Conservation (phyloP, 2,888 invertebrate genomes). For the Drosophila leonis region DNA sequence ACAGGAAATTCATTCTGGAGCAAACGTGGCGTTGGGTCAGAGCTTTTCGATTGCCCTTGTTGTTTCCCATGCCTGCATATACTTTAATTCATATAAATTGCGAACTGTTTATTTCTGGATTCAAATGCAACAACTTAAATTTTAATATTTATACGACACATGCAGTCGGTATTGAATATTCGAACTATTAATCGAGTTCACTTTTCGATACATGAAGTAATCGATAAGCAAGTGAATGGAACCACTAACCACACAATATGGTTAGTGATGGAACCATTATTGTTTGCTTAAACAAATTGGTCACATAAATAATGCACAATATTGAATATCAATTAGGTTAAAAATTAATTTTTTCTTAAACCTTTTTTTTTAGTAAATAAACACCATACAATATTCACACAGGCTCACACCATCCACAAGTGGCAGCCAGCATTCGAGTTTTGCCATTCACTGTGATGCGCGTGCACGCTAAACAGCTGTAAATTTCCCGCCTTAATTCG, state of each 20-base stretch:
- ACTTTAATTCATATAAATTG: neutral
- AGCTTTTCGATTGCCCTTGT: conserved; percentile 49
- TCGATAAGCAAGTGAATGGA: neutral
- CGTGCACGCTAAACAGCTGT: conserved; percentile 42
- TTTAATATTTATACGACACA: neutral
- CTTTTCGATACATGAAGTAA: conserved; percentile 7
- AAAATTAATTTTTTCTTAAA: rapidly evolving
- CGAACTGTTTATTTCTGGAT: neutral
- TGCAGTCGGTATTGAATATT: neutral
- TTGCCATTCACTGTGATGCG: conserved; percentile 28
- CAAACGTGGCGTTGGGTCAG: conserved; percentile 52
- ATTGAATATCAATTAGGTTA: neutral
- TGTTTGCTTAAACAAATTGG: rapidly evolving
- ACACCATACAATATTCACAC: too few relatives aligned
- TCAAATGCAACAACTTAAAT: neutral
- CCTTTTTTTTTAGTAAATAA: too few relatives aligned
- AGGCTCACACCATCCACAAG: neutral
- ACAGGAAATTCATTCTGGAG: conserved; percentile 84
- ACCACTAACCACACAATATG: too few relatives aligned
- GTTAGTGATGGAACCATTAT: too few relatives aligned
- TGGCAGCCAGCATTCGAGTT: neutral
- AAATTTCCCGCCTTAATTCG: conserved; percentile 58
- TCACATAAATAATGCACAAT: neutral
- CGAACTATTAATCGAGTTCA: conserved; percentile 2
- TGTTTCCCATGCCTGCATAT: conserved; percentile 32